Conservation (phyloP, 2,797 vertebrate genomes). For the Pteronotus mesoamericanus region DNA sequence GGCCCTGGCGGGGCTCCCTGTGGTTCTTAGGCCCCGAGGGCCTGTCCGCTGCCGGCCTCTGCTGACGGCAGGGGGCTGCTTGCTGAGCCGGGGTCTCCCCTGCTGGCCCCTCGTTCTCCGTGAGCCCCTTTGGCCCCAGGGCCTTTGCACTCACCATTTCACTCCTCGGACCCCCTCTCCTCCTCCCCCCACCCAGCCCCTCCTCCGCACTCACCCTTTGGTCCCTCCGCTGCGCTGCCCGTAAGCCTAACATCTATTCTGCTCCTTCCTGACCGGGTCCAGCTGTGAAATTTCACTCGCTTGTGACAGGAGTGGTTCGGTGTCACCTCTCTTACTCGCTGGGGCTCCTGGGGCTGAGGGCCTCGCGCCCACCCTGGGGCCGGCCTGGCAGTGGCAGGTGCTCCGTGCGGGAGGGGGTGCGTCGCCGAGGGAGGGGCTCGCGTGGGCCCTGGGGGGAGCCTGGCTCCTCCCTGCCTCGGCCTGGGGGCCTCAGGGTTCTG, state of each 20-base stretch:
- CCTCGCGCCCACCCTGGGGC: neutral
- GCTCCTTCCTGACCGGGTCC: neutral
- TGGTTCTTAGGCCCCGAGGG: neutral
- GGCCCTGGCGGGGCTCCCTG: neutral
- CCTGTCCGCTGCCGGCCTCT: neutral
- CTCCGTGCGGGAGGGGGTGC: neutral
- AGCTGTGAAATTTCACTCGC: neutral
- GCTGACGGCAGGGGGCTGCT: no score
- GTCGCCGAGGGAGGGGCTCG: neutral
- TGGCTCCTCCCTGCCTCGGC: neutral
- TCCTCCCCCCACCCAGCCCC: neutral
- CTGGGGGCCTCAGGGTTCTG: neutral
- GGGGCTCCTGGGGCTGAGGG: neutral
- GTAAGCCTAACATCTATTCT: neutral
- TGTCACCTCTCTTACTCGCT: neutral
- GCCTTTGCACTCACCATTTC: neutral
- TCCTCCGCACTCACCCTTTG: fast-evolving
- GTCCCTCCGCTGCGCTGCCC: no score
- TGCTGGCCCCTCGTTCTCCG: neutral
- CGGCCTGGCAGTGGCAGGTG: neutral
- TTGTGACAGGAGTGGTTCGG: neutral
- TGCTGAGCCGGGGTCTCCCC: neutral
- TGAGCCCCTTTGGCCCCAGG: neutral
- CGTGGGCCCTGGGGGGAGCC: neutral
- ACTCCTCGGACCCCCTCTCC: neutral